Evolutionary conservation across 2,888 invertebrate genomes (phyloP).

Genomic region (Watsonalla cultraria): DNA sequence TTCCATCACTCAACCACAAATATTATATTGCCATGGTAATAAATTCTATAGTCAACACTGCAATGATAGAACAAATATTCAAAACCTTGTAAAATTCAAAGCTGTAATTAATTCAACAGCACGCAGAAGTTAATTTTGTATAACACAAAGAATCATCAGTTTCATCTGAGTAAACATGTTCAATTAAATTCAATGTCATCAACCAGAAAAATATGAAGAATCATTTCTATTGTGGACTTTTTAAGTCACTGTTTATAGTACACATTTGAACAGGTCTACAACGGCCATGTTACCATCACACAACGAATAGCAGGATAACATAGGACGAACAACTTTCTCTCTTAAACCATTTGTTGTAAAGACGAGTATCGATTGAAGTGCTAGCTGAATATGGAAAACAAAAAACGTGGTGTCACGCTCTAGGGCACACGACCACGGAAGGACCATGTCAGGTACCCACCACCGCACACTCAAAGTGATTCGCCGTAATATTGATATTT

Average conservation of each 20-base stretch:
- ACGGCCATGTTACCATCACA: not conserved
- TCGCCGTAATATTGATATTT: not conserved
- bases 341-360: conserved; percentile 10
- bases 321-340: not conserved
- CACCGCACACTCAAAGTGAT: not conserved
- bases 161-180: not conserved
- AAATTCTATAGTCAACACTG: not conserved
- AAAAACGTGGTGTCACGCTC: conserved; percentile 53
- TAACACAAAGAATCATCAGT: not conserved
- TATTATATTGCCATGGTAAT: conserved; percentile 1
- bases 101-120: not conserved
- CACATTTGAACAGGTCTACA: no score
- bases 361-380: conserved; percentile 20
- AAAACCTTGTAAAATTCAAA: conserved; percentile 1
- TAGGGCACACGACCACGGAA: conserved; percentile 39
- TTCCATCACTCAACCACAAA: conserved; percentile 33
- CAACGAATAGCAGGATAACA: conserved; percentile 9
- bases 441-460: conserved; percentile 26
- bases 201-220: not conserved
- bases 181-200: no score
- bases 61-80: conserved; percentile 1
- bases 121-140: not conserved
- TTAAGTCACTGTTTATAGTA: no score
- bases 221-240: not conserved
- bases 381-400: conserved; percentile 11